These are phyloP conservation scores for Laticauda colubrina DNA, from an alignment of 2,113 vertebrate genomes.

Conservation along the genomic window DNA sequence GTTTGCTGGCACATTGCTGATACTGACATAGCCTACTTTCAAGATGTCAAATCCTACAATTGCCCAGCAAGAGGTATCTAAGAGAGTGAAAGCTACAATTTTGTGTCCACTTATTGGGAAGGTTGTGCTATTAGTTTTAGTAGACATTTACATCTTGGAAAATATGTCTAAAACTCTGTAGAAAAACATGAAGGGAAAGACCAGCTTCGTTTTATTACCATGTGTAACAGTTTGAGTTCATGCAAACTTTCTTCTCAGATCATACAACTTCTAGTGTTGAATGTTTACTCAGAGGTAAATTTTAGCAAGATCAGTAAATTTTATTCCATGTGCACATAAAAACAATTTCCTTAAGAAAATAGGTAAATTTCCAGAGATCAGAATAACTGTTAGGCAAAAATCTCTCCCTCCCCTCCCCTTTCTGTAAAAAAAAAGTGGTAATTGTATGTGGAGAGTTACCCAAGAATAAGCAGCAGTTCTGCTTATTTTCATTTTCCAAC, in stretches of 20 bases:
- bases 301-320: background rate
- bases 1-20: background rate
- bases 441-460: background rate
- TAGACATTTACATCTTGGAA: background rate
- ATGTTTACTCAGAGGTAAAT: background rate
- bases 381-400: background rate
- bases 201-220: background rate
- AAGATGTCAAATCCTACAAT: background rate
- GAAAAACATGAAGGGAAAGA: background rate
- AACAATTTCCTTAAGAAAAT: background rate
- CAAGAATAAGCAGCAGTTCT: no score
- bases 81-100: background rate
- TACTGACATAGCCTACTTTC: background rate
- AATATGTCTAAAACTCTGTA: background rate
- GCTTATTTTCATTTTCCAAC: background rate
- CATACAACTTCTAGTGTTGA: background rate
- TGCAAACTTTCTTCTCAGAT: background rate
- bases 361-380: background rate
- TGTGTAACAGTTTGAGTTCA: conserved; percentile 25
- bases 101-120: background rate
- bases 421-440: background rate
- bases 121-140: background rate
- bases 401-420: no score
- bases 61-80: background rate
- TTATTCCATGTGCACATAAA: background rate